phyloP scores from a whole-genome alignment of 1,140 invertebrate genomes.

The Lepidostoma basale region DNA sequence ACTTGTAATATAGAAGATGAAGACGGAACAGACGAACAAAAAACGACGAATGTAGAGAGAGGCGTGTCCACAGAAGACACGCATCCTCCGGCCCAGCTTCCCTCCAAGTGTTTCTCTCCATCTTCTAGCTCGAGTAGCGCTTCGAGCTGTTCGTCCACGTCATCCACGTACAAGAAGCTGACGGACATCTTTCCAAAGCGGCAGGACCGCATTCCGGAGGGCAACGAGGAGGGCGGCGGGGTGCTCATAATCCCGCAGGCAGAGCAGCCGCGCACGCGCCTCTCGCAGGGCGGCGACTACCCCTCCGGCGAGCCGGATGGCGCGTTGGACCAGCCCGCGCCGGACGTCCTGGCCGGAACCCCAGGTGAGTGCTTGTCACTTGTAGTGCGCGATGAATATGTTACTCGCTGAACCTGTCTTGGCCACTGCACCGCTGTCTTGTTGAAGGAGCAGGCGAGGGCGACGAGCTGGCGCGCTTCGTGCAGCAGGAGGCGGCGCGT shows the following conservation, averaged over 20 bases:
- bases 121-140: slow-evolving; percentile 58
- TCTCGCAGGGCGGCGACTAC: slow-evolving; percentile 53
- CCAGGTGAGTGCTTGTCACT: slow-evolving; percentile 53
- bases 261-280: slow-evolving; percentile 38
- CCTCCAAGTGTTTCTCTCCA: slow-evolving; percentile 62
- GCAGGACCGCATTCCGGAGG: slow-evolving; percentile 54
- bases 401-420: not conserved
- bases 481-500: slow-evolving; percentile 79
- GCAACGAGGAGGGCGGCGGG: slow-evolving; percentile 53
- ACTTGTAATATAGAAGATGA: slow-evolving; percentile 78
- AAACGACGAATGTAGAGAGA: slow-evolving; percentile 27
- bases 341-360: slow-evolving; percentile 79
- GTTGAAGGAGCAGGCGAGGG: slow-evolving; percentile 56
- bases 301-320: slow-evolving; percentile 53
- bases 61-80: slow-evolving; percentile 44
- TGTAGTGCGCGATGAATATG: not conserved
- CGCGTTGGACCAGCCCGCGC: slow-evolving; percentile 61
- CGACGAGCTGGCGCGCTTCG: slow-evolving; percentile 80
- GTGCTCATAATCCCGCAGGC: slow-evolving; percentile 54
- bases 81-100: slow-evolving; percentile 53
- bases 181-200: slow-evolving; percentile 68
- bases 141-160: slow-evolving; percentile 53
- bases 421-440: not conserved
- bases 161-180: slow-evolving; percentile 71
- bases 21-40: slow-evolving; percentile 38